Conservation (phyloP, 2,113 vertebrate species). For the Bungarus multicinctus region DNA sequence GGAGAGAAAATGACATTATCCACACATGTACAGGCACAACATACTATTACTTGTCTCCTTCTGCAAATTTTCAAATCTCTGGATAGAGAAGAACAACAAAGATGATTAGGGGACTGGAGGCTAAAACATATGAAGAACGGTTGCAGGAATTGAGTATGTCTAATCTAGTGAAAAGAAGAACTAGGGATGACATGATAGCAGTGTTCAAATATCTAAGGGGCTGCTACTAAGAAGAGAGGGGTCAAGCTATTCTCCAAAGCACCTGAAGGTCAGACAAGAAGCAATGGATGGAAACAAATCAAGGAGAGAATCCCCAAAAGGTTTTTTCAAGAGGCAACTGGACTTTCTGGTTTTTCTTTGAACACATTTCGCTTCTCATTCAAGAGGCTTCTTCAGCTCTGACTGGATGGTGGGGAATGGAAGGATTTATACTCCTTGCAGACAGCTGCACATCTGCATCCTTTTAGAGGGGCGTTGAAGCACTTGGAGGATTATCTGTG, state of each 20-base stretch:
- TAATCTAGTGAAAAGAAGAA: not conserved
- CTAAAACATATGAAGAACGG: not conserved
- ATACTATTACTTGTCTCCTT: not conserved
- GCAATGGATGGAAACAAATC: not conserved
- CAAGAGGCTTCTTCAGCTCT: too few species aligned
- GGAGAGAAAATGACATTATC: not conserved
- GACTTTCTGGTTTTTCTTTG: too few species aligned
- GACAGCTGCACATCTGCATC: too few species aligned
- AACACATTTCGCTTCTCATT: too few species aligned
- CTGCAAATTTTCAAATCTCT: not conserved
- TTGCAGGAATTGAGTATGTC: not conserved
- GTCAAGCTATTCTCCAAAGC: not conserved
- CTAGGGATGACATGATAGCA: not conserved
- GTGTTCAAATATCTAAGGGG: not conserved
- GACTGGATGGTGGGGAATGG: too few species aligned
- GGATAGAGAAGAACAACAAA: not conserved
- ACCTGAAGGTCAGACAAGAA: not conserved
- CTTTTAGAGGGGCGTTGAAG: too few species aligned
- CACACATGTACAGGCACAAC: not conserved
- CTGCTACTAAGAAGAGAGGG: not conserved
- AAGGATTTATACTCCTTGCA: too few species aligned
- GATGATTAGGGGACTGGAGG: not conserved
- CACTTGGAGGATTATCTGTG: too few species aligned
- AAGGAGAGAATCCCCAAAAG: not conserved
- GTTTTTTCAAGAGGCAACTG: too few species aligned